These are phyloP conservation scores for Bubo bubo DNA, from an alignment of 2,113 vertebrate genomes.

Conservation along the genomic window DNA sequence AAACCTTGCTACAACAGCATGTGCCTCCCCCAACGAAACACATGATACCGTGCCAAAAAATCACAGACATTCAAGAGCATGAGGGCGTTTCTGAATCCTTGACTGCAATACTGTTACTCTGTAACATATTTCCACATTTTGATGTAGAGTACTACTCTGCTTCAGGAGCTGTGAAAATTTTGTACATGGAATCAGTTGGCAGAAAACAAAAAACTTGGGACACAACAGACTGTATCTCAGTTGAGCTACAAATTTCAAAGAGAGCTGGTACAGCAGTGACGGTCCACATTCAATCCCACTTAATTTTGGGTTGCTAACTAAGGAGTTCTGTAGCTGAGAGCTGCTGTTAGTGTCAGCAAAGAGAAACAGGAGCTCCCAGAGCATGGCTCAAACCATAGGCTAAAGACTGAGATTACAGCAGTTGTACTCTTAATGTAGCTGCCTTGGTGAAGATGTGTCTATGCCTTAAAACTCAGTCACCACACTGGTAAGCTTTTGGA, in stretches of 20 bases:
- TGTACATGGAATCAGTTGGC: not conserved
- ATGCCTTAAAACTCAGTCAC: not conserved
- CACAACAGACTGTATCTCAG: not conserved
- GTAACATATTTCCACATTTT: not conserved
- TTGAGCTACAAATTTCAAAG: not conserved
- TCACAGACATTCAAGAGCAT: not conserved
- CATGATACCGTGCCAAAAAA: not conserved
- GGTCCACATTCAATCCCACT: not conserved
- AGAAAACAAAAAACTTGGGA: not conserved
- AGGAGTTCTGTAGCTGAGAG: not conserved
- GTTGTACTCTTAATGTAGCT: not conserved
- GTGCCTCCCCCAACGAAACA: not conserved
- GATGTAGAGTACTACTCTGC: not conserved
- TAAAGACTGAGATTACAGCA: not conserved
- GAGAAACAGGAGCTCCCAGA: not conserved
- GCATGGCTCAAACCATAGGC: accelerated
- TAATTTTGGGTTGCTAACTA: not conserved
- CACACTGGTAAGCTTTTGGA: not conserved
- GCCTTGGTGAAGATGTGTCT: not conserved
- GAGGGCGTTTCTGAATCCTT: not conserved
- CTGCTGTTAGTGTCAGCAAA: not conserved
- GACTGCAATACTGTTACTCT: not conserved
- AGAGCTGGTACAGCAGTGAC: not conserved
- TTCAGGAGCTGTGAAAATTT: not conserved
- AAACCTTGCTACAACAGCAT: not conserved